phyloP scores from a whole-genome alignment of 2,888 invertebrate species.

The Acleris cristana region DNA sequence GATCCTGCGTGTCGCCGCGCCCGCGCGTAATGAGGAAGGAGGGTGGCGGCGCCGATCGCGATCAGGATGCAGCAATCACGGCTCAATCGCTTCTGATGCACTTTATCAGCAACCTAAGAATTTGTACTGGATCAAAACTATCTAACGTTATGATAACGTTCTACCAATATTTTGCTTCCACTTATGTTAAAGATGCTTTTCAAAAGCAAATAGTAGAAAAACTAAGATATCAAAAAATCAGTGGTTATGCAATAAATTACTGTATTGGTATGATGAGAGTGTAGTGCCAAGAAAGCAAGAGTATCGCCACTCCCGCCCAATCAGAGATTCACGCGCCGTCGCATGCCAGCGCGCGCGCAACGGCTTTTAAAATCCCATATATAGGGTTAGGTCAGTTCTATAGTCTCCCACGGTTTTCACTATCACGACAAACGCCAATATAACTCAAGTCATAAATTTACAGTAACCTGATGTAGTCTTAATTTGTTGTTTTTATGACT shows the following conservation, averaged over 20 bases:
- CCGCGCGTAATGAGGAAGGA: slow-evolving; percentile 72
- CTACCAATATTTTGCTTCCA: slow-evolving; percentile 8
- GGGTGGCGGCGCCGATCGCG: slow-evolving; percentile 68
- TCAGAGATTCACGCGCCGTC: slow-evolving; percentile 45
- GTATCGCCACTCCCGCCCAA: slow-evolving; percentile 54
- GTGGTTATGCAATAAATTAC: slow-evolving; percentile 19
- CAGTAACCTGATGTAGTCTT: slow-evolving; percentile 12
- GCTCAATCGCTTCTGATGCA: slow-evolving; percentile 38
- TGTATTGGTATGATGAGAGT: slow-evolving; percentile 13
- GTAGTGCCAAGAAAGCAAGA: slow-evolving; percentile 58
- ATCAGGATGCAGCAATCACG: slow-evolving; percentile 74
- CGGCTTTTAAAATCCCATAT: slow-evolving; percentile 21
- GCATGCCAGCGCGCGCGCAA: slow-evolving; percentile 38
- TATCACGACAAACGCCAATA: slow-evolving; percentile 18
- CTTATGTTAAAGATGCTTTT: slow-evolving; percentile 5
- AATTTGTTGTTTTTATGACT: slow-evolving; percentile 19
- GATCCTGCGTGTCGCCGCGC: slow-evolving; percentile 27
- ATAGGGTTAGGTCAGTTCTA: slow-evolving; percentile 27
- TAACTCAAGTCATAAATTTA: slow-evolving; percentile 12
- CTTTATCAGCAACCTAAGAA: slow-evolving; percentile 14
- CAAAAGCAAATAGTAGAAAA: slow-evolving; percentile 7
- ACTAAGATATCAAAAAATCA: slow-evolving; percentile 1
- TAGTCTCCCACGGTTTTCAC: slow-evolving; percentile 18
- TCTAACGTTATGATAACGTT: too few species aligned
- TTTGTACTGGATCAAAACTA: neutral